Evolutionary conservation across 2,888 invertebrate genomes (phyloP).

Genomic region (Caenorhabditis zanzibari): DNA sequence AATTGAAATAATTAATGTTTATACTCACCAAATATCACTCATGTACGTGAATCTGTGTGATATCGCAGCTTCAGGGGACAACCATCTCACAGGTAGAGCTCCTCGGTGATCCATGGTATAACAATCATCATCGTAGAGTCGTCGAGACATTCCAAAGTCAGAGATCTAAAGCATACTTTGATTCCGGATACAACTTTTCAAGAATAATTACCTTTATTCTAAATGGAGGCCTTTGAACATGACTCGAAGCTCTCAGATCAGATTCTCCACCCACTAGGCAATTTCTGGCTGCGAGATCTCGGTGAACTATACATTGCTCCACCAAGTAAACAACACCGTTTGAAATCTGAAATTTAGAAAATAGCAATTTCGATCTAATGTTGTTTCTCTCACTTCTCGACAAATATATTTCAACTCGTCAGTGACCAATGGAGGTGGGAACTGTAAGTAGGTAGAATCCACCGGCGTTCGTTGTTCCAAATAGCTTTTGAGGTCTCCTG

Average conservation of each 20-base stretch:
- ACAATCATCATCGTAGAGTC: conserved; percentile 79
- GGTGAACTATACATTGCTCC: conserved; percentile 95
- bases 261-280: conserved; percentile 88
- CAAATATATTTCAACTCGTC: conserved; percentile 76
- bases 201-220: conserved; percentile 72
- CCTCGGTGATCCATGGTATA: conserved; percentile 76
- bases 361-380: neutral
- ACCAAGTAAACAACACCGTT: conserved; percentile 87
- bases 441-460: conserved; percentile 76
- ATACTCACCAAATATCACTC: conserved; percentile 93
- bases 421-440: conserved; percentile 88
- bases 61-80: conserved; percentile 97
- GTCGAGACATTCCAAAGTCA: conserved; percentile 82
- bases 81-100: conserved; percentile 88
- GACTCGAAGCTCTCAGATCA: conserved; percentile 69
- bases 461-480: conserved; percentile 73
- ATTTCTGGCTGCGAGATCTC: conserved; percentile 92
- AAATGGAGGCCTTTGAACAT: conserved; percentile 76
- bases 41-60: conserved; percentile 98
- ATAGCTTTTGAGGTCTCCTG: conserved; percentile 79
- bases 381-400: conserved; percentile 88
- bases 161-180: conserved; percentile 71
- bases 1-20: neutral
- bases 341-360: conserved; percentile 89
- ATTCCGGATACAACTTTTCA: too few species aligned